A percentile compares a stretch with the other conserved stretches of the same genome.
Evolutionary conservation across 1,140 invertebrate species (phyloP).

Genomic region (Hirudo medicinalis): DNA sequence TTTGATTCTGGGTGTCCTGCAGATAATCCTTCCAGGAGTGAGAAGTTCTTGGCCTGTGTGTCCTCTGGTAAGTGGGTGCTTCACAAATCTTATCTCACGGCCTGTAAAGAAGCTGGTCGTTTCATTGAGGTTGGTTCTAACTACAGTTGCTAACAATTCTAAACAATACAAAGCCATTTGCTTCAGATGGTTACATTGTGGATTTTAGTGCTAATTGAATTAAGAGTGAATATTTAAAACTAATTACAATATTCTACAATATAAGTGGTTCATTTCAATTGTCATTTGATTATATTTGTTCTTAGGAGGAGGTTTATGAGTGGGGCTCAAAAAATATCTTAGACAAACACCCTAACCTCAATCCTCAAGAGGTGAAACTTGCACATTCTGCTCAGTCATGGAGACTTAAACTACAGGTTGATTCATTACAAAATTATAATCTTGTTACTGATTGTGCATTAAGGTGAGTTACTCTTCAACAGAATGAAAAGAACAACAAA

Average conservation of each 20-base stretch:
- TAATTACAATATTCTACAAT: too few species aligned
- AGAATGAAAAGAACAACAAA: conserved; percentile 22
- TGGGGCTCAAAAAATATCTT: conserved; percentile 34
- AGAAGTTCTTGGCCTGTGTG: conserved; percentile 68
- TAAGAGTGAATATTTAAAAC: too few species aligned
- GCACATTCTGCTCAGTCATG: conserved; percentile 36
- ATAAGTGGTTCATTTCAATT: not conserved
- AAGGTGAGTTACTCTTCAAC: too few species aligned
- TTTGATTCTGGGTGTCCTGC: conserved; percentile 9
- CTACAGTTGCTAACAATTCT: not conserved
- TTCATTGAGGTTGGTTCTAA: conserved; percentile 53
- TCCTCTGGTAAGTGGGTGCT: conserved; percentile 76
- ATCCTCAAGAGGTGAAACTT: conserved; percentile 28
- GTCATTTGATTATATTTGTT: conserved; percentile 20
- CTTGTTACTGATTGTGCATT: too few species aligned
- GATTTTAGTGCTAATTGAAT: too few species aligned
- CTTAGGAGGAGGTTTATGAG: conserved; percentile 52
- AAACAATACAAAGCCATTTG: too few species aligned
- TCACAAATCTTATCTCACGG: conserved; percentile 59
- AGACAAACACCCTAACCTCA: conserved; percentile 27
- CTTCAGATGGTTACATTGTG: too few species aligned
- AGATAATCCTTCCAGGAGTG: conserved; percentile 56
- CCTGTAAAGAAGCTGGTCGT: conserved; percentile 48
- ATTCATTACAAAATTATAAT: not conserved
- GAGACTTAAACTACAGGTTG: conserved; percentile 29